Evolutionary conservation across 1,140 invertebrate species (phyloP), one percentile per base, ranked within the genome.

Genomic region (Parapsyche elsis): DNA sequence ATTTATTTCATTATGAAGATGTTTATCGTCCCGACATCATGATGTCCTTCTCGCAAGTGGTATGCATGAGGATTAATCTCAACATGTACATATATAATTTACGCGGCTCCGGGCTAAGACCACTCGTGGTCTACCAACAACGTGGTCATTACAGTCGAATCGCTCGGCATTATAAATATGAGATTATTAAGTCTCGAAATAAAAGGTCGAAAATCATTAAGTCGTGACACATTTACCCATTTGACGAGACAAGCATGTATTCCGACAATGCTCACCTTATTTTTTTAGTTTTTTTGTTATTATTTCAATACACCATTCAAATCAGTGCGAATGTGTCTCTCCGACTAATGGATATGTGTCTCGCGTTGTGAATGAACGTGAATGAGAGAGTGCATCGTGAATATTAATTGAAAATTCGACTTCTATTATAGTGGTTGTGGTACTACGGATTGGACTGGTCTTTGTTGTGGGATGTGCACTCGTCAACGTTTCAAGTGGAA

Each of bases 221-320:
- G 24, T 67, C 64, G 64, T 30, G 64, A 67, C 64, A 67, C 64
- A 67, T 67, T 67, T 67, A 26, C 64, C 64, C 21, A n/a, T 14
- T 67, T 64, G 59, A 64, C 5, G 12, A 7, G 45, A 46, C 12
- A 46, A 12, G n/a, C n/a, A 38, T 38, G 7, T 38, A 38, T 38
- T 38, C 30, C 7, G 30, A 38, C 30, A 38, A 38, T 38, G 30
- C 30, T 38, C 7, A 38, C 7, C 1, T 38, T 38, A 38, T 53
- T 46, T 5, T 46, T 7, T 53, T 10, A 16, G 10, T 16, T 14
- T 16, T 53, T 53, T 53, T 53, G 1, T 5, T 12, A 53, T 53
- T 53, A 7, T 38, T n/a, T n/a, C n/a, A n/a, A n/a, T n/a, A n/a
- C n/a, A 38, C 2, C 7, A 38, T 38, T 38, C 10, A 53, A 53